Evolutionary conservation across 2,797 vertebrate genomes (phyloP), one percentile per base, ranked within the genome.

Genomic region (Pipistrellus pygmaeus): DNA sequence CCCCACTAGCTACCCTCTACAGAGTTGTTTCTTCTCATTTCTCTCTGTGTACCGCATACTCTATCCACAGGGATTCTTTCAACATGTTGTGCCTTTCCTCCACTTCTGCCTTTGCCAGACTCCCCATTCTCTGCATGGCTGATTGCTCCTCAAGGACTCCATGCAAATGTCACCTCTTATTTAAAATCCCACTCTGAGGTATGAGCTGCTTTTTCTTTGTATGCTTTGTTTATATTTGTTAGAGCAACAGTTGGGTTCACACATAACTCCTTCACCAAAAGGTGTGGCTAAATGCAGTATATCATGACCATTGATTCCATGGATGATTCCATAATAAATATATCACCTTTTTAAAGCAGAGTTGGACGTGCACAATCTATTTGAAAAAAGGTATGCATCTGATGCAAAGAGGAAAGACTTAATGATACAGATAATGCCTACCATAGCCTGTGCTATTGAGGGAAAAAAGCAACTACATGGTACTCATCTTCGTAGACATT

Each of bases 51-150:
- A 46, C 10, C 51, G 32, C 17, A 1, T 15, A 32, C n/a, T 23
- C 18, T 55, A 30, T 8, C 82, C n/a, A n/a, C 15, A 48, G 85
- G 71, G 20, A 30, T 86, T 89, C 64, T 75, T 46, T 20, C 2
- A 35, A 41, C 13, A 20, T n/a, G 27, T 23, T 20, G 4, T 55
- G 75, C 30, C n/a, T 66, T 72, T 76, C 10, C 44, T 17, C 23
- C 17, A 68, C 32, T 81, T 62, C 57, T 95, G 44, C 51, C 17
- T 88, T 85, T 94, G 60, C 41, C 62, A 85, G 75, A 64, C 69
- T 88, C 7, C 46, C 57, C 23, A n/a, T 88, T 77, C 76, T 76
- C 21, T 84, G 20, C 6, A 20, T 41, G 77, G 32, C 72, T 10
- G 2, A 17, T 71, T 89, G 20, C 48, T 81, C 1, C 38, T 68